A percentile compares a stretch with the other conserved stretches of the same genome.
Evolutionary conservation across 2,797 vertebrate genomes (phyloP).

Genomic region (Varecia variegata): DNA sequence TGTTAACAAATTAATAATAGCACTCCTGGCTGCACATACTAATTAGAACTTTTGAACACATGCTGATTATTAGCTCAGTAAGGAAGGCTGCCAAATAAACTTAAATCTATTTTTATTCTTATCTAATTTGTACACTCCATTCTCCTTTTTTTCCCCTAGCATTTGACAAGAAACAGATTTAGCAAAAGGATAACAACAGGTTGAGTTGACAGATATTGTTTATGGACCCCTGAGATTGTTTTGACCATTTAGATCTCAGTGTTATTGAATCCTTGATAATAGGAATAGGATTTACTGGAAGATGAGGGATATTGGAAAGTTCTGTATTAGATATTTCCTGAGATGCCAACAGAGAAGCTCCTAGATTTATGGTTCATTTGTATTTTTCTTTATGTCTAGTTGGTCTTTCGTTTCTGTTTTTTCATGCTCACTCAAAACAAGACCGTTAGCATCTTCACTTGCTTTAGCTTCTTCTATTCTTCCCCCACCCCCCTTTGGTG

Average conservation of each 20-base stretch:
- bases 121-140: neutral
- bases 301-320: neutral
- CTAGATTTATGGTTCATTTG: constrained; percentile 78
- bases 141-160: neutral
- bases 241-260: constrained; percentile 11
- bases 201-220: neutral
- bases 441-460: constrained; percentile 78
- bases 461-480: constrained; percentile 81
- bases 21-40: neutral
- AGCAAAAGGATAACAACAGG: neutral
- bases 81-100: neutral
- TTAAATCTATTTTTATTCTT: neutral
- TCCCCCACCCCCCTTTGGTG: neutral
- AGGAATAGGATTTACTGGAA: neutral
- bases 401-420: constrained; percentile 84
- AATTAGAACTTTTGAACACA: neutral
- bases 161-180: neutral
- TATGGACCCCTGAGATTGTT: neutral
- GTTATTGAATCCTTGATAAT: constrained; percentile 8
- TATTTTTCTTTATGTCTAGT: constrained; percentile 80
- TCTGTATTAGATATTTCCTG: constrained; percentile 64
- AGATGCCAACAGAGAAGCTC: constrained; percentile 78
- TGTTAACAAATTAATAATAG: constrained; percentile 27
- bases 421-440: constrained; percentile 79
- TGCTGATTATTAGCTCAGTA: neutral